Conservation (phyloP, 2,797 vertebrate species). For the Cygnus olor region DNA sequence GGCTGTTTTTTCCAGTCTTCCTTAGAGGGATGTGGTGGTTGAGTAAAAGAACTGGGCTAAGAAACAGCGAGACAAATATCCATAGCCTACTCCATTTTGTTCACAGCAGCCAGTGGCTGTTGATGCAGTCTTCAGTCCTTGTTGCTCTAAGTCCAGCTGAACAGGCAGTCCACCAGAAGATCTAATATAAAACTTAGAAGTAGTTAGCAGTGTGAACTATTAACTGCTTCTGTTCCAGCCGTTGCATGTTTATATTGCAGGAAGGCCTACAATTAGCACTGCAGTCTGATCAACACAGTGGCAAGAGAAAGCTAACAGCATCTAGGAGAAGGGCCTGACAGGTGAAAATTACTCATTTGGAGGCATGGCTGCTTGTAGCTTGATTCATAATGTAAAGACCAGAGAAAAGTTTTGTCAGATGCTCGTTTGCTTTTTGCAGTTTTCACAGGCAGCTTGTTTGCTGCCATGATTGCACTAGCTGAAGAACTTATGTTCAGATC, state of each 20-base stretch:
- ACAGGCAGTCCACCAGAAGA: neutral
- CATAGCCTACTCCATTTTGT: neutral
- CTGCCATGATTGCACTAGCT: neutral
- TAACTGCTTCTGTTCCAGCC: neutral
- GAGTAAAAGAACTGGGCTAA: neutral
- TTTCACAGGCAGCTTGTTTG: neutral
- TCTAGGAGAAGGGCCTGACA: neutral
- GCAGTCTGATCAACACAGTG: neutral
- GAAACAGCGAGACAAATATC: neutral
- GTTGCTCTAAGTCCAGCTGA: neutral
- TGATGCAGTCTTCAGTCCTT: neutral
- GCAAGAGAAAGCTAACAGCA: neutral
- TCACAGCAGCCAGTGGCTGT: neutral
- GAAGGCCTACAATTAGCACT: neutral
- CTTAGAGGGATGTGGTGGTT: neutral
- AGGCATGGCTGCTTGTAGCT: neutral
- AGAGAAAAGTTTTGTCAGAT: conserved; percentile 7
- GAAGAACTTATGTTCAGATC: neutral
- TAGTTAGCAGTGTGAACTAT: neutral
- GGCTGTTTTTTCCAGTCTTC: neutral
- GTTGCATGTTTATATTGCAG: neutral
- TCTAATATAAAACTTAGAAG: neutral
- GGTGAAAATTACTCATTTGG: neutral
- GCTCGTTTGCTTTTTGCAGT: conserved; percentile 26
- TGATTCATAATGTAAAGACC: neutral